A percentile compares a stretch with the other conserved stretches of the same genome.
Conservation (phyloP, 2,113 vertebrate genomes). For the Genyomyrus donnyi region DNA sequence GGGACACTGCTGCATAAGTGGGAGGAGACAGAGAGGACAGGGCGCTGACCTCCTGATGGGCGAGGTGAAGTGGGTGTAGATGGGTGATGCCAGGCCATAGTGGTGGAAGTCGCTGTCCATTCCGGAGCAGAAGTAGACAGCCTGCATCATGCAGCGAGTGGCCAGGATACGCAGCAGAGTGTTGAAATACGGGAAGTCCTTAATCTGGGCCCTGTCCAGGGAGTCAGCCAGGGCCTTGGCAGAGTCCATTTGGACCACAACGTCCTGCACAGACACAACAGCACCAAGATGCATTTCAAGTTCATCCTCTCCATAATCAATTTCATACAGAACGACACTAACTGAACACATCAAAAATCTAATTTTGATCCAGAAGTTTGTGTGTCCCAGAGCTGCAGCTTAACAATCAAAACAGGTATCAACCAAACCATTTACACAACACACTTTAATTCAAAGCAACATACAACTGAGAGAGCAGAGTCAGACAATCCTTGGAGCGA, state of each 20-base stretch:
- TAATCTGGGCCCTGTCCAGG: conserved; percentile 71
- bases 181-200: conserved; percentile 79
- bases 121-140: conserved; percentile 95
- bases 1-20: neutral
- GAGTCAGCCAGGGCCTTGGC: conserved; percentile 92
- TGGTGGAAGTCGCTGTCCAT: conserved; percentile 96
- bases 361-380: neutral
- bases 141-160: conserved; percentile 99
- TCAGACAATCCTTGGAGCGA: neutral
- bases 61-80: conserved; percentile 97
- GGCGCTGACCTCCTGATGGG: conserved; percentile 83
- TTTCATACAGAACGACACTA: neutral
- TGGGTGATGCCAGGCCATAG: conserved; percentile 90
- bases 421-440: neutral
- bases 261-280: conserved; percentile 50
- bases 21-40: neutral
- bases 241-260: conserved; percentile 80
- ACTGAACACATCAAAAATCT: neutral
- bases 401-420: neutral
- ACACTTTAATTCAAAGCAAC: neutral
- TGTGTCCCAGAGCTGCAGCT: no score
- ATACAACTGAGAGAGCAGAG: neutral
- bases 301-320: neutral
- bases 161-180: conserved; percentile 84
- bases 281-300: neutral